A percentile compares a stretch with the other conserved stretches of the same genome.
Evolutionary conservation across 2,888 invertebrate species (phyloP).

Genomic region (Pilophorus perplexus): DNA sequence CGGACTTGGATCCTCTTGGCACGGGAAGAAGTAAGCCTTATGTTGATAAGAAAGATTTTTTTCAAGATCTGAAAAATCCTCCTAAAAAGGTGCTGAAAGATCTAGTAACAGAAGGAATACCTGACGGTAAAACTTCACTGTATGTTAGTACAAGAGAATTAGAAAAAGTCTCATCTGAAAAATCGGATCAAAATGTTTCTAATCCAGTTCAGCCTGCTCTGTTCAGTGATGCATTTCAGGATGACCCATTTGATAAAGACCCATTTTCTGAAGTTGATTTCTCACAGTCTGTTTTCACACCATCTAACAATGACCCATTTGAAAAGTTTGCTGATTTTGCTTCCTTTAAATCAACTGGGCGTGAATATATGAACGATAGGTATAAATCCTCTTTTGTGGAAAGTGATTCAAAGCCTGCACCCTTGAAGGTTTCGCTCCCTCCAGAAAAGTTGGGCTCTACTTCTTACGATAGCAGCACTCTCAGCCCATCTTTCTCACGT

Average conservation of each 20-base stretch:
- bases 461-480: conserved; percentile 36
- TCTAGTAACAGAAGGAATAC: conserved; percentile 57
- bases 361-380: conserved; percentile 7
- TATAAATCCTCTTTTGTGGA: conserved; percentile 22
- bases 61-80: conserved; percentile 92
- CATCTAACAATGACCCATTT: conserved; percentile 60
- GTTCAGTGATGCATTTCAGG: conserved; percentile 62
- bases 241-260: conserved; percentile 73
- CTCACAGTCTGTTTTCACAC: conserved; percentile 53
- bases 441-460: conserved; percentile 56
- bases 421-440: conserved; percentile 67
- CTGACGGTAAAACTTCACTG: conserved; percentile 41
- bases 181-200: conserved; percentile 28
- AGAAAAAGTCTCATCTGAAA: conserved; percentile 12
- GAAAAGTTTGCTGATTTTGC: conserved; percentile 56
- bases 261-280: conserved; percentile 62
- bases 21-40: conserved; percentile 89
- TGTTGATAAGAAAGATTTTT: conserved; percentile 93
- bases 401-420: conserved; percentile 57
- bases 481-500: conserved; percentile 46
- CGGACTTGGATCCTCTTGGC: conserved; percentile 88
- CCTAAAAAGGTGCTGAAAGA: conserved; percentile 90
- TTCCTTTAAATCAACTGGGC: conserved; percentile 44
- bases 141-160: conserved; percentile 19
- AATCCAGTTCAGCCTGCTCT: conserved; percentile 38